Conservation (phyloP, 2,797 vertebrate species). For the Myotis findleyi region DNA sequence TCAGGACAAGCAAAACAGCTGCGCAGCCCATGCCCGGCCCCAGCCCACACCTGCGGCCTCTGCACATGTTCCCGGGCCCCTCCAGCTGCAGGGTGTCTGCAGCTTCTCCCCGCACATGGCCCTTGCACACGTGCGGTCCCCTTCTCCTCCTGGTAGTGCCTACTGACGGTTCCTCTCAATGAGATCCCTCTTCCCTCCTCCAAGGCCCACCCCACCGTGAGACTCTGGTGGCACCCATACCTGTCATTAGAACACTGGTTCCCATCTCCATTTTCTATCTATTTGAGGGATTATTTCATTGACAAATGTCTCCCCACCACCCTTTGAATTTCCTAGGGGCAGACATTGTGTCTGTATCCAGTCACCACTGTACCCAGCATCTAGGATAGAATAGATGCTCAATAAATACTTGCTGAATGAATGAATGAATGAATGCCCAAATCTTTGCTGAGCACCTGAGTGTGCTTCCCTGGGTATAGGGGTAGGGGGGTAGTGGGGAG, state of each 20-base stretch:
- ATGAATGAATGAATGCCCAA: not conserved
- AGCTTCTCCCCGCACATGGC: not conserved
- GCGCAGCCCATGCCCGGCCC: not conserved
- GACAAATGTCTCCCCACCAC: not conserved
- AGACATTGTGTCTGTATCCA: not conserved
- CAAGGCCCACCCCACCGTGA: not conserved
- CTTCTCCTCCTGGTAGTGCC: not conserved
- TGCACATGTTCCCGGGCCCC: not conserved
- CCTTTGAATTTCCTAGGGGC: not conserved
- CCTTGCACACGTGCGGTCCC: rapidly evolving
- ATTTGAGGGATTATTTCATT: not conserved
- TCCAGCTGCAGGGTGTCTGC: not conserved
- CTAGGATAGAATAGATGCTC: not conserved
- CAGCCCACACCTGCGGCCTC: not conserved
- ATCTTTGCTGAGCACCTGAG: not conserved
- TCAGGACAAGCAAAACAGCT: not conserved
- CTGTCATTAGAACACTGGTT: not conserved
- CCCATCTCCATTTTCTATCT: not conserved
- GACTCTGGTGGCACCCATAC: not conserved
- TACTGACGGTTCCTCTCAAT: not conserved
- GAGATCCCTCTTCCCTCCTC: not conserved
- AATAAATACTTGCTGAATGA: not conserved
- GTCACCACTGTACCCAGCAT: not conserved
- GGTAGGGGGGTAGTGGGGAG: not conserved
- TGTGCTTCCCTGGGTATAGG: not conserved